phyloP scores from a whole-genome alignment of 2,113 vertebrate genomes.

The Otis tarda region DNA sequence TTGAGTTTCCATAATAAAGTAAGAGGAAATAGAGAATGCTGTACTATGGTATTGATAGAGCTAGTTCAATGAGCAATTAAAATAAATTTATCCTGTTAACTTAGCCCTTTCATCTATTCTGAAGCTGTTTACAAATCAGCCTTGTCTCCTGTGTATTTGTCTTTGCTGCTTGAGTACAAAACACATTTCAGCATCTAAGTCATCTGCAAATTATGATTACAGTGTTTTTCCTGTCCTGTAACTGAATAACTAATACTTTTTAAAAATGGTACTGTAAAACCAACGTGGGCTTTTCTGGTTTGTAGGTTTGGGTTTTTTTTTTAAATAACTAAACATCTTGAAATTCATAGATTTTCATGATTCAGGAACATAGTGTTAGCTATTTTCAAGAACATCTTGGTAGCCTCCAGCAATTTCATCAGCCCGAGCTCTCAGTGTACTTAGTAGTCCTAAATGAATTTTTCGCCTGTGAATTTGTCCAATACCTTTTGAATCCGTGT shows the following conservation, averaged over 20 bases:
- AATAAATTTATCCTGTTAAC: conserved; percentile 18
- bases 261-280: not conserved
- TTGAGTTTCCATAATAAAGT: not conserved
- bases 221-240: not conserved
- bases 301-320: not conserved
- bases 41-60: not conserved
- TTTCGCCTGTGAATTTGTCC: not conserved
- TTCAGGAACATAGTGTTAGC: not conserved
- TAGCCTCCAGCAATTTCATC: not conserved
- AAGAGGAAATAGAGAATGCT: not conserved
- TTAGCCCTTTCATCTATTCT: not conserved
- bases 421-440: not conserved
- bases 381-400: not conserved
- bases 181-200: not conserved
- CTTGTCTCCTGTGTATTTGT: not conserved
- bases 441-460: not conserved
- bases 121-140: not conserved
- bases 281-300: not conserved
- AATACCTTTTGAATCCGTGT: not conserved
- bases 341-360: not conserved
- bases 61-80: conserved; percentile 23
- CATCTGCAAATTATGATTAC: not conserved
- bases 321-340: not conserved
- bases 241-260: not conserved
- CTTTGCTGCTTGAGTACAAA: not conserved